Evolutionary conservation across 2,888 invertebrate species (phyloP), one percentile per base, ranked within the genome.

Genomic region (Thereva nobilitata): DNA sequence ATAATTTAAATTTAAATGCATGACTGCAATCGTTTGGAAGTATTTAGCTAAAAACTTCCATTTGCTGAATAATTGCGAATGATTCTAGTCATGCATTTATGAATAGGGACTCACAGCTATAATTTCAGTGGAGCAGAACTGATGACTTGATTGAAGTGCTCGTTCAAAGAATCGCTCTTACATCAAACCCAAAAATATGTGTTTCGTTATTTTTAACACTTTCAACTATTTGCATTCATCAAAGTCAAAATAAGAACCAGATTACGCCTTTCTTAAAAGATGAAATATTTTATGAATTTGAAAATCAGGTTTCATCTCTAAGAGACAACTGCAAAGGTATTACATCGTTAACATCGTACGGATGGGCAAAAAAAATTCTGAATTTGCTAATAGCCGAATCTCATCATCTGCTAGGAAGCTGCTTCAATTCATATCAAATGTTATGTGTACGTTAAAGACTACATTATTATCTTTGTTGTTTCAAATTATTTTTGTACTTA

Each of bases 121-220:
- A 53, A 9, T 70, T 72, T 4, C 67, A 80, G 80, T 80, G 80
- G 80, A 79, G 74, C 65, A 72, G 75, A 66, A 73, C 75, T 4
- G 80, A 80, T 57, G 79, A 80, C 64, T 74, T 80, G 74, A 72
- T 80, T 52, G 77, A 77, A 45, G 73, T 74, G 0, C 72, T 78
- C 4, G 66, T 78, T n/a, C 74, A 74, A 5, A 75, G 75, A 67
- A 73, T 78, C 7, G 73, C 74, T 1, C 66, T 79, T 40, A 70
- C 76, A 1, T 70, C 78, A 0, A 73, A 74, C 6, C 70, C 71
- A 0, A 47, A 72, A 34, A 69, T 75, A 23, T 74, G 75, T 0
- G 71, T 76, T 42, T 72, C 75, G 41, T 64, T 77, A 52, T 66
- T 79, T n/a, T 68, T 74, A 38, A 5, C 6, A 4, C 9, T 64